Evolutionary conservation across 2,113 vertebrate genomes (phyloP), one percentile per base, ranked within the genome.

Genomic region (Lepisosteus oculatus): DNA sequence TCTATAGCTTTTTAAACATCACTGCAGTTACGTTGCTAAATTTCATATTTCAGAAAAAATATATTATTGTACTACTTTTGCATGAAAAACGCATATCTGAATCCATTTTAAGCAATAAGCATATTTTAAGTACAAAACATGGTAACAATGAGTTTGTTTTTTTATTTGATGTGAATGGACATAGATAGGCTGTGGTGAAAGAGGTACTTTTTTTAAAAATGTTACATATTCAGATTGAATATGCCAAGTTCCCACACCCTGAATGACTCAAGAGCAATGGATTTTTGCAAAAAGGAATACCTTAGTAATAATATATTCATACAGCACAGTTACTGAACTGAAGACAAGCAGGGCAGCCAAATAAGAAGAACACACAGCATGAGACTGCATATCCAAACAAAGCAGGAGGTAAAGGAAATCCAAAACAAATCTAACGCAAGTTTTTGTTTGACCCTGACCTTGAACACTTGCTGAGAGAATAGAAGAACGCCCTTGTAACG

Each of bases 331-430:
- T 44, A 51, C 44, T 3, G 65, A 67, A 41, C 43, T 11, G 45
- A 65, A 71, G 59, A 69, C 15, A 43, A 74, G 41, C 54, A 55
- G 70, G 8, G 42, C 51, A 43, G 73, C 69, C 64, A 68, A 62
- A 43, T 47, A 63, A 43, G 54, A 29, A 9, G 67, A 71, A 69
- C 14, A 44, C 68, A 68, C 70, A 72, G 70, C 61, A 55, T 54
- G 76, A 78, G 56, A 43, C 69, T 74, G 68, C 73, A 78, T 72
- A 76, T 68, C 69, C 61, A 79, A 83, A 78, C 68, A 79, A 77
- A 73, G 47, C n/a, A 62, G 68, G 45, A 74, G 65, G 55, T 47
- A 67, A 55, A 74, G 72, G 68, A 67, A 47, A 69, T 72, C 68
- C 43, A 73, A 70, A 76, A 77, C 43, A 77, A 77, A 76, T 68